Conservation (phyloP, 2,113 vertebrate genomes). For the Vimba vimba region DNA sequence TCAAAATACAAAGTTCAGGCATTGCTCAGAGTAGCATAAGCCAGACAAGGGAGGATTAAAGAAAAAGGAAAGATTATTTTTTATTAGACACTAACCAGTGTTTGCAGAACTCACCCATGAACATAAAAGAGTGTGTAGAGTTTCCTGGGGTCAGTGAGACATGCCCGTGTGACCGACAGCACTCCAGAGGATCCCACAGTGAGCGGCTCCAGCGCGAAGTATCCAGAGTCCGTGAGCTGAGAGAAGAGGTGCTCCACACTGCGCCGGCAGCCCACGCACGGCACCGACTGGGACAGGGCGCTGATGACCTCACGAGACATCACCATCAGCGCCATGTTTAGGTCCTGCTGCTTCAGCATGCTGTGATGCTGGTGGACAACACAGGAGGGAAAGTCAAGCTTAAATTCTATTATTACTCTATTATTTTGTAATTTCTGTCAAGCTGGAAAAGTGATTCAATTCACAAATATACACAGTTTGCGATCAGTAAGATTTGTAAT, state of each 20-base stretch:
- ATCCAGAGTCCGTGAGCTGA: constrained; percentile 92
- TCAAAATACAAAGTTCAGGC: too few relatives aligned
- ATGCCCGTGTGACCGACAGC: constrained; percentile 88
- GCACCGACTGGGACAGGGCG: constrained; percentile 91
- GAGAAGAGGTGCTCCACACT: constrained; percentile 97
- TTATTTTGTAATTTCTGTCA: background rate
- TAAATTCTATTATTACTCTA: background rate
- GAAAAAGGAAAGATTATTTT: too few relatives aligned
- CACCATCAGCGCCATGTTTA: constrained; percentile 91
- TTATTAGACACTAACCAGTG: too few relatives aligned
- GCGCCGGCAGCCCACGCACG: constrained; percentile 93
- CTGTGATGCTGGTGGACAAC: constrained; percentile 80
- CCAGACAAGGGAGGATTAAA: too few relatives aligned
- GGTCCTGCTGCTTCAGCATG: constrained; percentile 91
- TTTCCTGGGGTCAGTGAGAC: constrained; percentile 90
- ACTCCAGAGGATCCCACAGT: constrained; percentile 89
- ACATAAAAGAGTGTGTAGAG: constrained; percentile 94
- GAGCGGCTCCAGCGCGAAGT: constrained; percentile 91
- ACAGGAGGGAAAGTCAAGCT: background rate
- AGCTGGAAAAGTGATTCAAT: background rate
- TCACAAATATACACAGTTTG: too few relatives aligned
- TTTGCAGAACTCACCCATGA: constrained; percentile 83
- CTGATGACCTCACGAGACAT: constrained; percentile 89
- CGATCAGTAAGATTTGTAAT: too few relatives aligned
- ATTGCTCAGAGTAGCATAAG: too few relatives aligned